Evolutionary conservation across 2,888 invertebrate species (phyloP).

Genomic region (Strigamia crassipes): DNA sequence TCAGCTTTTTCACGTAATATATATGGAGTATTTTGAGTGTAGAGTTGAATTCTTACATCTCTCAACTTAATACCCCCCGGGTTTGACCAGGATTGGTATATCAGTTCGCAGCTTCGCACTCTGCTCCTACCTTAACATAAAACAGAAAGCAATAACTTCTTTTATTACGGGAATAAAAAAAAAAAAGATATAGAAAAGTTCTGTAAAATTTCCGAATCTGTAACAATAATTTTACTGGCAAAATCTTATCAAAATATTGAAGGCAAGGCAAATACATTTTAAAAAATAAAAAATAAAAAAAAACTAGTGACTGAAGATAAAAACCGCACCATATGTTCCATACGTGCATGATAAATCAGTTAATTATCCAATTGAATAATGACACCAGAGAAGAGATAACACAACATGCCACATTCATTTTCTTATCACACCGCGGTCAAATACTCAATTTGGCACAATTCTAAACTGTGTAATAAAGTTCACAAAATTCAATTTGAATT

Average conservation of each 20-base stretch:
- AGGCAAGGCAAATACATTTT: background rate
- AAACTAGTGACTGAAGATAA: background rate
- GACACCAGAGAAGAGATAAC: conserved; percentile 17
- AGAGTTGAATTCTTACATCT: no score
- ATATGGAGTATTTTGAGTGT: no score
- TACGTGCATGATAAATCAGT: conserved; percentile 15
- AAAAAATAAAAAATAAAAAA: background rate
- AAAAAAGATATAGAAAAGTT: no score
- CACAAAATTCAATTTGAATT: background rate
- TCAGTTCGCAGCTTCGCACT: no score
- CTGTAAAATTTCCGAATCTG: no score
- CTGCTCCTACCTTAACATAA: no score
- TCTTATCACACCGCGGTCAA: conserved; percentile 7
- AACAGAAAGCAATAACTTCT: no score
- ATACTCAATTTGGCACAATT: background rate
- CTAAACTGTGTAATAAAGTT: background rate
- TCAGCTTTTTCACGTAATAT: no score
- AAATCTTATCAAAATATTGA: background rate
- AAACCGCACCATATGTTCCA: conserved; percentile 14
- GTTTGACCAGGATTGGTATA: no score
- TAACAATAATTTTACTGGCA: background rate
- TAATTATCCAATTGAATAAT: conserved; percentile 40
- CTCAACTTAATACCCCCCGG: no score
- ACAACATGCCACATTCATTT: conserved; percentile 26
- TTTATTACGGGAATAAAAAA: no score